These are phyloP conservation scores for Mongoloraphidia duomilia DNA, from an alignment of 2,888 invertebrate genomes.

Conservation along the genomic window DNA sequence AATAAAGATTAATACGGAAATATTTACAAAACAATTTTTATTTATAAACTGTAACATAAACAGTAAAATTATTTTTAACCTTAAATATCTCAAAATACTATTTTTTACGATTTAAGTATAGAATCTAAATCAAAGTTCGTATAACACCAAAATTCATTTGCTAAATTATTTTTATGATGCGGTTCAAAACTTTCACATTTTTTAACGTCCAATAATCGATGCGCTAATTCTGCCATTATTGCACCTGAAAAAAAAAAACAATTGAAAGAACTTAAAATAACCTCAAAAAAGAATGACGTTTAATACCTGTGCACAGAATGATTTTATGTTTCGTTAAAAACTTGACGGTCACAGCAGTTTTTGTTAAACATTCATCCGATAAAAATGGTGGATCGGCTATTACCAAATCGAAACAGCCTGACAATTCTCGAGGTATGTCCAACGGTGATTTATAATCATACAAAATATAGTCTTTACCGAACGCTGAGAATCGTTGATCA, in stretches of 20 bases:
- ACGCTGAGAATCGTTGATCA: slow-evolving; percentile 68
- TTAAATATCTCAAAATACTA: neutral
- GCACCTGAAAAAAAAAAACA: slow-evolving; percentile 39
- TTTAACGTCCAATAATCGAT: slow-evolving; percentile 44
- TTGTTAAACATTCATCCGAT: slow-evolving; percentile 79
- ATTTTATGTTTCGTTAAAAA: slow-evolving; percentile 59
- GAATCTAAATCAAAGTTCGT: slow-evolving; percentile 68
- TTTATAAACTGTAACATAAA: neutral
- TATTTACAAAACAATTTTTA: neutral
- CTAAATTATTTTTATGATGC: slow-evolving; percentile 74
- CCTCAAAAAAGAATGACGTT: neutral
- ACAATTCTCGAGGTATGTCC: slow-evolving; percentile 43
- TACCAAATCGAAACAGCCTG: slow-evolving; percentile 60
- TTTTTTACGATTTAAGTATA: slow-evolving; percentile 19
- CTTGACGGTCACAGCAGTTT: slow-evolving; percentile 64
- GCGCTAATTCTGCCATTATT: slow-evolving; percentile 58
- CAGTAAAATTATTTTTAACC: neutral
- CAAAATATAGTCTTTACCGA: slow-evolving; percentile 61
- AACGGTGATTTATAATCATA: slow-evolving; percentile 81
- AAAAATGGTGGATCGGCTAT: slow-evolving; percentile 92
- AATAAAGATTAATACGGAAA: neutral
- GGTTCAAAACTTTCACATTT: slow-evolving; percentile 56
- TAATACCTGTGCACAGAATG: slow-evolving; percentile 71
- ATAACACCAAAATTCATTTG: slow-evolving; percentile 85
- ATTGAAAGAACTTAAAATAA: slow-evolving; percentile 5